These are phyloP conservation scores for Hipparchia sbordonii DNA, from an alignment of 2,888 invertebrate species.

Conservation along the genomic window DNA sequence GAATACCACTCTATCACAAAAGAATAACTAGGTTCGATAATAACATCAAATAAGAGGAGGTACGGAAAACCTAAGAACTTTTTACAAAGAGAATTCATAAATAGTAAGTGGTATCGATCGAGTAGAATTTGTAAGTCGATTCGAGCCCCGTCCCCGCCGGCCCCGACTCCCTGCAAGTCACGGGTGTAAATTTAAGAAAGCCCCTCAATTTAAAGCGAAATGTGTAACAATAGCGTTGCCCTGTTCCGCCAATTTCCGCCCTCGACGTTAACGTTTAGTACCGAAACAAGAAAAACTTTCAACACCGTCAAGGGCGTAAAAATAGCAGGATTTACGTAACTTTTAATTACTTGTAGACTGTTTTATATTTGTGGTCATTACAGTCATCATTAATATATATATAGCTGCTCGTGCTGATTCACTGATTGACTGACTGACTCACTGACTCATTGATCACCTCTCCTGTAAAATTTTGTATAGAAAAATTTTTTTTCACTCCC, in stretches of 20 bases:
- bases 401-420: no score
- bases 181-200: conserved; percentile 81
- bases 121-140: conserved; percentile 42
- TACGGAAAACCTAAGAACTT: conserved; percentile 28
- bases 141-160: conserved; percentile 51
- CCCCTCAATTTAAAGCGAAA: conserved; percentile 81
- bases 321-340: conserved; percentile 6
- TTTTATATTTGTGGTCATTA: not conserved
- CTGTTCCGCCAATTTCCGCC: conserved; percentile 79
- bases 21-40: conserved; percentile 22
- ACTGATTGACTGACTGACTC: no score
- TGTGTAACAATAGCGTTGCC: conserved; percentile 77
- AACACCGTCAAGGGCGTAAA: conserved; percentile 59
- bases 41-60: conserved; percentile 27
- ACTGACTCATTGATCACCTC: no score
- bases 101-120: conserved; percentile 59
- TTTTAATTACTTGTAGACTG: conserved; percentile 6
- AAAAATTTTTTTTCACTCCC: no score
- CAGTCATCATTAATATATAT: no score
- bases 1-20: conserved; percentile 18
- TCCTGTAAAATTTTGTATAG: no score
- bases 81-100: conserved; percentile 40
- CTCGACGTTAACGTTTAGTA: conserved; percentile 66
- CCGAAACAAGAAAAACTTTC: conserved; percentile 66
- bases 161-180: conserved; percentile 72